phyloP scores from a whole-genome alignment of 2,797 vertebrate genomes.

The Ciconia nigra region DNA sequence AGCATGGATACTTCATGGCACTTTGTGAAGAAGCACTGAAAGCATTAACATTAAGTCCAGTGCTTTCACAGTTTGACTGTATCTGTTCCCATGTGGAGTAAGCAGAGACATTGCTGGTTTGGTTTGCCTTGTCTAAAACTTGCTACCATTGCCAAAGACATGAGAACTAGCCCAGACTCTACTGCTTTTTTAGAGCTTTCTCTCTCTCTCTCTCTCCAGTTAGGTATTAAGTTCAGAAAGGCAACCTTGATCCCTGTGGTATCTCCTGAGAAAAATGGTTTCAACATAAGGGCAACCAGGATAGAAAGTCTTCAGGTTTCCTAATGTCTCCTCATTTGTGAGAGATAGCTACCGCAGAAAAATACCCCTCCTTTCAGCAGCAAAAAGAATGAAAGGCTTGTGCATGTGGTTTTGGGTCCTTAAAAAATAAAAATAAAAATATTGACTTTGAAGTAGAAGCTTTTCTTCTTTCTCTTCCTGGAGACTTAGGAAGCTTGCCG shows the following conservation, averaged over 20 bases:
- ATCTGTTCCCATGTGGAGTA: not conserved
- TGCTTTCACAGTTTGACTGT: not conserved
- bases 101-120: not conserved
- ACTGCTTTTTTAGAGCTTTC: not conserved
- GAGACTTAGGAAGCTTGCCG: constrained; percentile 5
- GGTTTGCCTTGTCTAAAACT: not conserved
- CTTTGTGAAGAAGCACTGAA: not conserved
- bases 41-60: not conserved
- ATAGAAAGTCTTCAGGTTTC: not conserved
- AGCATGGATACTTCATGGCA: not conserved
- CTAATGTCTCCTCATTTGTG: not conserved
- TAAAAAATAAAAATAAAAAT: constrained; percentile 8
- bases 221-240: not conserved
- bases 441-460: not conserved
- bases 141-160: not conserved
- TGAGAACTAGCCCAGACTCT: not conserved
- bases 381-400: not conserved
- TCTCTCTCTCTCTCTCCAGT: not conserved
- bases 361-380: not conserved
- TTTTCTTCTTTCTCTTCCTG: constrained; percentile 10
- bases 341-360: not conserved
- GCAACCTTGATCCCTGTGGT: not conserved
- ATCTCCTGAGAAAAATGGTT: not conserved
- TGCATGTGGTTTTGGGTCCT: not conserved
- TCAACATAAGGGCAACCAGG: not conserved